A percentile compares a stretch with the other conserved stretches of the same genome.
phyloP scores from a whole-genome alignment of 2,113 vertebrate genomes.

The Laticauda laticaudata region DNA sequence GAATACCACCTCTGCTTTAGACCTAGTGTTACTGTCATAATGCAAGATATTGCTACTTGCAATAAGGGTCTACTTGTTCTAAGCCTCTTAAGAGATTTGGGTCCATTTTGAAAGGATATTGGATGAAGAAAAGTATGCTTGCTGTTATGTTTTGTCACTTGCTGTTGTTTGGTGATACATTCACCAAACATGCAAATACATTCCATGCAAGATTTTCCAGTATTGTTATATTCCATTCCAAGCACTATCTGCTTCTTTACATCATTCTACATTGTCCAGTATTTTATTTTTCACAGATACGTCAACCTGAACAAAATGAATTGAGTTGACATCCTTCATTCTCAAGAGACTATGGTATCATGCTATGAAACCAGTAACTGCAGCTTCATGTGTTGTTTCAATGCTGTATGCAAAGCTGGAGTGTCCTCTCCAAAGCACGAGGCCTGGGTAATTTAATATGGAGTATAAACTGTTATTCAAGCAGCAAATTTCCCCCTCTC shows the following conservation, averaged over 20 bases:
- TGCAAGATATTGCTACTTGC: not conserved
- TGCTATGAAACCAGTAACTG: too few species aligned
- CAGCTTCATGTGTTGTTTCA: too few species aligned
- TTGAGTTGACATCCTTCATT: too few species aligned
- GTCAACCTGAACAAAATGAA: not conserved
- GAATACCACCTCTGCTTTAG: too few species aligned
- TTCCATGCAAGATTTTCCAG: too few species aligned
- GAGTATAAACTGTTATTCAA: too few species aligned
- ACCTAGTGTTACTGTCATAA: not conserved
- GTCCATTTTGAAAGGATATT: not conserved
- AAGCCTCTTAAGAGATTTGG: not conserved
- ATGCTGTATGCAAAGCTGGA: too few species aligned
- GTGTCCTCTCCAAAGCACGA: too few species aligned
- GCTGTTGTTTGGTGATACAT: not conserved
- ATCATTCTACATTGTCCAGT: not conserved
- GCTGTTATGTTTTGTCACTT: not conserved
- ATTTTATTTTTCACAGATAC: not conserved
- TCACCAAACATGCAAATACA: not conserved
- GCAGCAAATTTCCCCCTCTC: too few species aligned
- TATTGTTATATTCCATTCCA: too few species aligned
- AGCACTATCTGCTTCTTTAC: not conserved
- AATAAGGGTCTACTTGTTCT: not conserved
- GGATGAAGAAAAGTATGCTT: not conserved
- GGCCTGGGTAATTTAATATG: too few species aligned
- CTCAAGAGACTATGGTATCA: too few species aligned